These are phyloP conservation scores for Barbus barbus DNA, from an alignment of 2,113 vertebrate genomes.

Conservation along the genomic window DNA sequence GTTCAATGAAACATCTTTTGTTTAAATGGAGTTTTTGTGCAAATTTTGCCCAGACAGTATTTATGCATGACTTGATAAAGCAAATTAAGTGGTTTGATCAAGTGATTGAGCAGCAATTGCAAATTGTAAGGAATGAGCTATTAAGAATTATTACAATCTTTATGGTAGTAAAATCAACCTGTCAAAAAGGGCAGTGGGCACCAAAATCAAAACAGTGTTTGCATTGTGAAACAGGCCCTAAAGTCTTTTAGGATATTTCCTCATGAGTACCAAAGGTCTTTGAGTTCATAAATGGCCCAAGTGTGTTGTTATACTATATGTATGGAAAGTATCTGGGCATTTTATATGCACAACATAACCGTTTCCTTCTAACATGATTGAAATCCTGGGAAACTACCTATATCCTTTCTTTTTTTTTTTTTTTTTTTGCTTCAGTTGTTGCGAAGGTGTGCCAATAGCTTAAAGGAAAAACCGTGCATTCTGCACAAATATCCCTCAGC, in stretches of 20 bases:
- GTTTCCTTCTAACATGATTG: background rate
- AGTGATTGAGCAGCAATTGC: background rate
- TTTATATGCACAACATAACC: background rate
- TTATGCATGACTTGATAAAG: background rate
- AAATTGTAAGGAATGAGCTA: background rate
- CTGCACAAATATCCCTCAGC: constrained; percentile 15
- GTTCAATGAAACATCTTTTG: background rate
- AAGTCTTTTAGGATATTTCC: background rate
- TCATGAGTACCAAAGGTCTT: background rate
- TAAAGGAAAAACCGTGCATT: constrained; percentile 9
- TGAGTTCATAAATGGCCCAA: background rate
- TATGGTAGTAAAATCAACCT: background rate
- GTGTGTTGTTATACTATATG: no score
- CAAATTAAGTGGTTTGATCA: background rate
- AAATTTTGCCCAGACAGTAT: background rate
- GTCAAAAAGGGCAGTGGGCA: background rate
- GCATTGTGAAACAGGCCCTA: background rate
- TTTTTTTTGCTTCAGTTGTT: no score
- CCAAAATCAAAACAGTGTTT: background rate
- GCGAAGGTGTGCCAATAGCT: constrained; percentile 8
- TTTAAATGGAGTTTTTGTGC: background rate
- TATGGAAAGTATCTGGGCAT: no score
- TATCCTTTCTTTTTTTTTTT: no score
- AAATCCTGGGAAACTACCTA: constrained; percentile 1
- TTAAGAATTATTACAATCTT: background rate